These are phyloP conservation scores for Struthio camelus DNA, from an alignment of 2,113 vertebrate genomes.

Conservation along the genomic window DNA sequence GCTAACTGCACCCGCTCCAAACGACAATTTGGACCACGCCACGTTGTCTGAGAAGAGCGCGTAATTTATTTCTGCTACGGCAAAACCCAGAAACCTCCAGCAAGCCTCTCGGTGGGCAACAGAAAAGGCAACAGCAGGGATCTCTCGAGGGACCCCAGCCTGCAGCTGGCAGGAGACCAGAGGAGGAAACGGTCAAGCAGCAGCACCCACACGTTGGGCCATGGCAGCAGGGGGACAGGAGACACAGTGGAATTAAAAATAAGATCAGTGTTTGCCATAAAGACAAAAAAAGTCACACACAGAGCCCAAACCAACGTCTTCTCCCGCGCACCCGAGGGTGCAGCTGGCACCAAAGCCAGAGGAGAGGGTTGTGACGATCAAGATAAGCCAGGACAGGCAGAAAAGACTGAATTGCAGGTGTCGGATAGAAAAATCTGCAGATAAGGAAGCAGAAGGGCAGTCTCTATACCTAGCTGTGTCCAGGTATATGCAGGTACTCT, in stretches of 20 bases:
- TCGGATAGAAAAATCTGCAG: not conserved
- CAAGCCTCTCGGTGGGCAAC: not conserved
- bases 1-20: not conserved
- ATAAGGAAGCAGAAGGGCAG: not conserved
- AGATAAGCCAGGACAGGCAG: not conserved
- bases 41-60: accelerated
- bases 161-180: not conserved
- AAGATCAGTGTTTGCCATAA: not conserved
- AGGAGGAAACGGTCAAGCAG: not conserved
- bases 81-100: not conserved
- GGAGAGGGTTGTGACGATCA: not conserved
- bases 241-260: not conserved
- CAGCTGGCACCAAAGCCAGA: not conserved
- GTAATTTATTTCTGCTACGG: not conserved
- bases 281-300: not conserved
- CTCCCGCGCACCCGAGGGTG: not conserved
- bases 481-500: not conserved
- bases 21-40: not conserved
- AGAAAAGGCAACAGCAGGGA: too few species aligned
- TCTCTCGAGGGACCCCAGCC: not conserved
- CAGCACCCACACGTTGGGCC: too few species aligned
- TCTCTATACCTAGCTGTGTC: not conserved
- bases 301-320: not conserved
- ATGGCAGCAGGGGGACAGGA: not conserved
- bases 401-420: not conserved